Conservation (phyloP, 2,888 invertebrate species). For the Cryptus viduatorius region DNA sequence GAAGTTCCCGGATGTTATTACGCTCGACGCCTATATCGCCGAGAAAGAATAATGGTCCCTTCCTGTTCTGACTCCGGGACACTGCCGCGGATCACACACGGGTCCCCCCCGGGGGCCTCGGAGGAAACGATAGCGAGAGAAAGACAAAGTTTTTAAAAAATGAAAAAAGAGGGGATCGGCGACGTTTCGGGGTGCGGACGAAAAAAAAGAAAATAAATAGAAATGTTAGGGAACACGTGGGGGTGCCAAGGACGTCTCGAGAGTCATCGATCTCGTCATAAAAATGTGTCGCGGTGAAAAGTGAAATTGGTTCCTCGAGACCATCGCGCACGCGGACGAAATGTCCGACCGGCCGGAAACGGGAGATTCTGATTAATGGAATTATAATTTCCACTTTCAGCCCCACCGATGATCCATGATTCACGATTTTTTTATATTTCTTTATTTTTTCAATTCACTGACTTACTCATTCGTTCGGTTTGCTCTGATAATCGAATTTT, state of each 20-base stretch:
- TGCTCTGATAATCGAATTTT: too few relatives aligned
- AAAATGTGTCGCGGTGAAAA: slow-evolving; percentile 61
- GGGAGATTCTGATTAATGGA: slow-evolving; percentile 65
- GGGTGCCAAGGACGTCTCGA: slow-evolving; percentile 9
- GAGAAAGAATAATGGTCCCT: slow-evolving; percentile 80
- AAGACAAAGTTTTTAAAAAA: slow-evolving; percentile 36
- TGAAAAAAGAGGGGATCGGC: slow-evolving; percentile 37
- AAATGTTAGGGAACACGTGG: slow-evolving; percentile 12
- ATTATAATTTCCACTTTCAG: slow-evolving; percentile 65
- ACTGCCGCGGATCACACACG: slow-evolving; percentile 76
- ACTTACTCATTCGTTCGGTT: not conserved
- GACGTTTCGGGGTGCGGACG: not conserved
- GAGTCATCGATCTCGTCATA: slow-evolving; percentile 62
- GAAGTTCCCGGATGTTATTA: slow-evolving; percentile 77
- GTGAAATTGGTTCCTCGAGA: slow-evolving; percentile 55
- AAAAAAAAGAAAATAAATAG: not conserved
- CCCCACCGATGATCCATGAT: slow-evolving; percentile 1
- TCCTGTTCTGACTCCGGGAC: slow-evolving; percentile 76
- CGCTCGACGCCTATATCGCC: slow-evolving; percentile 77
- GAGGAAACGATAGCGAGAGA: slow-evolving; percentile 42
- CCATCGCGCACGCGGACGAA: not conserved
- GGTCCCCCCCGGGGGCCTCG: slow-evolving; percentile 66
- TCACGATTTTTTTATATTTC: not conserved
- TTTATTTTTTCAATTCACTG: not conserved
- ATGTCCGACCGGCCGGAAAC: slow-evolving; percentile 19